These are phyloP conservation scores for Cerastis rubricosa DNA, from an alignment of 2,888 invertebrate species.

Conservation along the genomic window DNA sequence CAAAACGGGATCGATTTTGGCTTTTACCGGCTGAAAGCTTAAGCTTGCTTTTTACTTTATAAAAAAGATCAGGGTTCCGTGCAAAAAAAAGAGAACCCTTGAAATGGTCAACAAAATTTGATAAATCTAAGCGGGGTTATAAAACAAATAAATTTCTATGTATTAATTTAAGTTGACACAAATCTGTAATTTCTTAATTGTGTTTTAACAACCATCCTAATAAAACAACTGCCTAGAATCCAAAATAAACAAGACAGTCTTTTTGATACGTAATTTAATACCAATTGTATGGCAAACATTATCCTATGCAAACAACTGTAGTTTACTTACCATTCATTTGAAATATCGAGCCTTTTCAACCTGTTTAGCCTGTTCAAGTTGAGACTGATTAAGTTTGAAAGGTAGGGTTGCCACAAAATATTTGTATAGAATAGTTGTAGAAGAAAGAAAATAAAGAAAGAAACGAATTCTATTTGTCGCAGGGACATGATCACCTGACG, in stretches of 20 bases:
- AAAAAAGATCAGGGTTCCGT: too few relatives aligned
- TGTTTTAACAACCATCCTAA: neutral
- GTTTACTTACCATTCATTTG: neutral
- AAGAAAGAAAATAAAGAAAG: too few relatives aligned
- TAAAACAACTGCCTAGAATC: neutral
- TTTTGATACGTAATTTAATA: neutral
- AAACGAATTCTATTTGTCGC: too few relatives aligned
- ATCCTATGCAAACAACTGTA: neutral
- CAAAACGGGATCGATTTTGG: too few relatives aligned
- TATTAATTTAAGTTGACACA: too few relatives aligned
- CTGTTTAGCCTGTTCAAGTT: neutral
- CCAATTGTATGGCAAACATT: neutral
- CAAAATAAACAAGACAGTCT: conserved; percentile 1
- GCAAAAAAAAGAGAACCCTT: too few relatives aligned
- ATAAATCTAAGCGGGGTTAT: too few relatives aligned
- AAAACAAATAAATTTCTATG: too few relatives aligned
- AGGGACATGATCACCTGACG: too few relatives aligned
- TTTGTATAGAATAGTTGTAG: neutral
- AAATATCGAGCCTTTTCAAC: conserved; percentile 15
- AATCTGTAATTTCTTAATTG: neutral
- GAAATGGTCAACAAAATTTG: too few relatives aligned
- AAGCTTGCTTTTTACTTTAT: too few relatives aligned
- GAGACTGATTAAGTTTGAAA: conserved; percentile 3
- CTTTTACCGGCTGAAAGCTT: too few relatives aligned
- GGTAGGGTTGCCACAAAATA: conserved; percentile 2